phyloP scores from a whole-genome alignment of 2,888 invertebrate species.

The Epinotia nisella region DNA sequence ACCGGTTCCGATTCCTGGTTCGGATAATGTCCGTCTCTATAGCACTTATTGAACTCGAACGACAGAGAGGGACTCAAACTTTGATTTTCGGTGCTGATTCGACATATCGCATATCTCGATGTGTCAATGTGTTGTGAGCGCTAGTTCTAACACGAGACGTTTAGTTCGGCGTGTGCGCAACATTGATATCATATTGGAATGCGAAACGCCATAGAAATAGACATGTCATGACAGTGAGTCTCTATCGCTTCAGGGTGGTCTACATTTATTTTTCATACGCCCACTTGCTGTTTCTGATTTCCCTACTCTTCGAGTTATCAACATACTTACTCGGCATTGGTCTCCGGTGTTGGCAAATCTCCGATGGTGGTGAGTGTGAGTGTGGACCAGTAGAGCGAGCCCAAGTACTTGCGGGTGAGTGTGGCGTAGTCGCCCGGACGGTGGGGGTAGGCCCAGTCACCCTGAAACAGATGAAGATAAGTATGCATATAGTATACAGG shows the following conservation, averaged over 20 bases:
- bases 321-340: conserved; percentile 96
- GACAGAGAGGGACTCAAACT: too few species aligned
- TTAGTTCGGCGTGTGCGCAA: neutral
- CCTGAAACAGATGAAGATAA: conserved; percentile 78
- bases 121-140: neutral
- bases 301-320: neutral
- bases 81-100: too few species aligned
- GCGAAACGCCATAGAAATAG: too few species aligned
- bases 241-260: neutral
- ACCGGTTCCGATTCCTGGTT: too few species aligned
- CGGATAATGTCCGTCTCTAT: too few species aligned
- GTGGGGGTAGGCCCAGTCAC: conserved; percentile 96
- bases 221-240: too few species aligned
- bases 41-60: too few species aligned
- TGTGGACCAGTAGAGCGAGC: conserved; percentile 98
- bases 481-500: too few species aligned
- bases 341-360: conserved; percentile 97
- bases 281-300: neutral
- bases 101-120: too few species aligned
- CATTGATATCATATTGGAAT: too few species aligned
- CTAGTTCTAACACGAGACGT: neutral
- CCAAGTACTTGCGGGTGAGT: conserved; percentile 95
- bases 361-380: conserved; percentile 98
- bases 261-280: neutral
- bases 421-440: conserved; percentile 95